Conservation (phyloP, 2,888 invertebrate species). For the Leucophora obtusa region DNA sequence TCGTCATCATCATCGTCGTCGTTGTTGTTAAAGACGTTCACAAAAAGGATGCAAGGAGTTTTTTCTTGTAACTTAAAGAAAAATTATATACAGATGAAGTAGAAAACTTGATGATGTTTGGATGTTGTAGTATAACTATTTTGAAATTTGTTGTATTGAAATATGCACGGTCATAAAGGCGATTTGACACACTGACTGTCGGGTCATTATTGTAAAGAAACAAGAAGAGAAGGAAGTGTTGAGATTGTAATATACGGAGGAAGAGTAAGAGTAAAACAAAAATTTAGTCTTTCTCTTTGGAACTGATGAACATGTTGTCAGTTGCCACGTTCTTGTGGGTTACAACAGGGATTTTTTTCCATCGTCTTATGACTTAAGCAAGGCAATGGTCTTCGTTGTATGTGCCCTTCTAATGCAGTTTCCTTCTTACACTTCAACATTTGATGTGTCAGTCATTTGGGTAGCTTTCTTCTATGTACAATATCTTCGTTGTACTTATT, state of each 20-base stretch:
- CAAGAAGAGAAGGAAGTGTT: neutral
- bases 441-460: slow-evolving; percentile 46
- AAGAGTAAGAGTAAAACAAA: slow-evolving; percentile 4
- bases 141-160: slow-evolving; percentile 24
- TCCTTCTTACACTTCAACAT: slow-evolving; percentile 28
- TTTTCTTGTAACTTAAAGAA: slow-evolving; percentile 2
- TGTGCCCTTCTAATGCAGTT: slow-evolving; percentile 48
- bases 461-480: slow-evolving; percentile 7
- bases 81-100: slow-evolving; percentile 54
- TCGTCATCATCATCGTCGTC: slow-evolving; percentile 58
- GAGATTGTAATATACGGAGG: neutral
- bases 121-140: slow-evolving; percentile 36
- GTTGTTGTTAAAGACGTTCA: slow-evolving; percentile 43
- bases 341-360: neutral
- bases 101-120: slow-evolving; percentile 48
- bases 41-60: slow-evolving; percentile 48
- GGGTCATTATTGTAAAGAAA: slow-evolving; percentile 31
- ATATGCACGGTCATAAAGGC: slow-evolving; percentile 38
- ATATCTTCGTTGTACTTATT: slow-evolving; percentile 20
- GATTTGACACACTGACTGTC: slow-evolving; percentile 18
- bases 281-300: slow-evolving; percentile 26
- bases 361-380: neutral
- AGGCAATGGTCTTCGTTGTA: slow-evolving; percentile 40
- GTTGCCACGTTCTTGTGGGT: slow-evolving; percentile 56
- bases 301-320: slow-evolving; percentile 63